Base-by-base conservation (phyloP, 2,113 vertebrate genomes). In the Coptodon bakossiorum region DNA sequence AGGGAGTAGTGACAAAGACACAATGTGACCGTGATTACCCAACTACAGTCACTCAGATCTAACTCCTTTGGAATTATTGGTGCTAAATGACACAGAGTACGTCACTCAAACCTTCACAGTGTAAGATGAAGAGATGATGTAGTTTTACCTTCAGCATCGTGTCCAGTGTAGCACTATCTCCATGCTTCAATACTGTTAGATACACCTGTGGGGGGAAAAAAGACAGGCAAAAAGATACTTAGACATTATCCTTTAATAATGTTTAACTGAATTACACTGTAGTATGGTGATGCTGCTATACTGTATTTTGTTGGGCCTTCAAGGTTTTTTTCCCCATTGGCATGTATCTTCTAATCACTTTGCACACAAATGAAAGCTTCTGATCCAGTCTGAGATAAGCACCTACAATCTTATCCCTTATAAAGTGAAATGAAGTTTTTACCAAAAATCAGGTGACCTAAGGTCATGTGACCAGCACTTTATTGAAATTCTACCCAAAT, bases 141-240 rank as follows among this genome's bases (percentile, higher is more conserved):
- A 16, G 29, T 43, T 57, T 91, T 90, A 99, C 99, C 98, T 99
- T 99, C 19, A 99, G 93, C 99, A 99, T 99, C 4, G 98, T 97
- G 80, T 99, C 99, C 96, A 99, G 91, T 1, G 98, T 97, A 85
- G 96, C 84, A 57, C 96, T 96, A 85, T 99, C 98, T 56, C 99
- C 99, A 3, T 99, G 98, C 93, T 99, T 99, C 95, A 99, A 85
- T 93, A 99, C 96, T 1, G 98, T 99, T 80, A 99, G 95, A 88
- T 99, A 99, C 29, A 99, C 99, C 98, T 99, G 90, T 34, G 29
- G 27, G 56, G 56, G 4, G 0, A 1, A 27, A 53, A 54, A 38
- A 45, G n/a, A 66, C 22, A 76, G 9, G 9, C 7, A 54, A 11
- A 16, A 22, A n/a, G 7, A 50, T 6, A 3, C n/a, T 27, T 38